A percentile compares a stretch with the other conserved stretches of the same genome.
phyloP scores from a whole-genome alignment of 2,797 vertebrate species.

The Sphenopsis melanotis region DNA sequence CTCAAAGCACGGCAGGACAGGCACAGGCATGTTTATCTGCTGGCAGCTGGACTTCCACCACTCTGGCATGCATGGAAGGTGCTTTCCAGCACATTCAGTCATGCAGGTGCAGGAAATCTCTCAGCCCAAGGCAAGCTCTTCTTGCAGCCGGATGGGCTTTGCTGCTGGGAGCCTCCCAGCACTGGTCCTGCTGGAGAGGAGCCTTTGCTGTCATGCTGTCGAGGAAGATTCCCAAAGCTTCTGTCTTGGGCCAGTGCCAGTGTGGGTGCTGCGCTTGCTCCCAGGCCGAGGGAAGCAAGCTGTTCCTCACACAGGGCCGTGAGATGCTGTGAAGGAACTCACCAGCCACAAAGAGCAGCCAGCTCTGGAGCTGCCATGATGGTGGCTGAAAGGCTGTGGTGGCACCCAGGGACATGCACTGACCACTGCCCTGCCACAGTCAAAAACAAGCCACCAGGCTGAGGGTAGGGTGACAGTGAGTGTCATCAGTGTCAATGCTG shows the following conservation, averaged over 20 bases:
- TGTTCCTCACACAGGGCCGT: neutral
- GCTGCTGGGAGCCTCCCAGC: neutral
- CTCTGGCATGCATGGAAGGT: neutral
- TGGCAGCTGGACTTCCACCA: neutral
- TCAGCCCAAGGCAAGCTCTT: neutral
- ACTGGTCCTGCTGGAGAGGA: neutral
- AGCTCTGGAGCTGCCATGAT: rapidly evolving
- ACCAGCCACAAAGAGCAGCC: neutral
- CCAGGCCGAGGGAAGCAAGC: neutral
- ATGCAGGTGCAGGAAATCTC: neutral
- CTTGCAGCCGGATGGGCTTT: rapidly evolving
- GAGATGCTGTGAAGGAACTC: neutral
- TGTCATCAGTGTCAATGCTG: rapidly evolving
- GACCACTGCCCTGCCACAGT: neutral
- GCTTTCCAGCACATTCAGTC: neutral
- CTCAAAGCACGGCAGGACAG: rapidly evolving
- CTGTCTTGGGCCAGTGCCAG: neutral
- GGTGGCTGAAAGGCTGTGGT: rapidly evolving
- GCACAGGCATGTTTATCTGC: neutral
- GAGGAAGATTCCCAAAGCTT: conserved; percentile 38
- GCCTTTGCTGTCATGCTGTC: neutral
- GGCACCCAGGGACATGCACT: neutral
- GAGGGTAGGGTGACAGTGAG: neutral
- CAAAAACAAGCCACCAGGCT: neutral
- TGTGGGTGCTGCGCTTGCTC: neutral